These are phyloP conservation scores for Siderastrea siderea DNA, from an alignment of 92 coral and sea anemone species.

Conservation along the genomic window DNA sequence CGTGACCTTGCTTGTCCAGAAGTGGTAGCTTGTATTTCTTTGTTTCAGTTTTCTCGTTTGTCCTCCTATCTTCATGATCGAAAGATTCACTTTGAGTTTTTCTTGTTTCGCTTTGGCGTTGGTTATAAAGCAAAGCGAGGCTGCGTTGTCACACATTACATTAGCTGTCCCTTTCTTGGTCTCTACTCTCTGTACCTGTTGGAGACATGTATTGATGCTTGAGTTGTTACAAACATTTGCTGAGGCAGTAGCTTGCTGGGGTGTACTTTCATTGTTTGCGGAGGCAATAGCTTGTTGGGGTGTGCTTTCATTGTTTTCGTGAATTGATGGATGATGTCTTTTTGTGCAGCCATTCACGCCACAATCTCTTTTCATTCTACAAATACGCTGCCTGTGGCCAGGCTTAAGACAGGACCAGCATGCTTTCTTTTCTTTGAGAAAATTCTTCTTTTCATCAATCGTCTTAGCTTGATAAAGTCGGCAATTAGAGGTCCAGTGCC, in stretches of 20 bases:
- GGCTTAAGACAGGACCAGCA: no score
- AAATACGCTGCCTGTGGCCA: no score
- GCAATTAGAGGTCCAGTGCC: no score
- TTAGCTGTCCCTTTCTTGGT: constrained; percentile 56
- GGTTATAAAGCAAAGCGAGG: constrained; percentile 68
- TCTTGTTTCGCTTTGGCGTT: constrained; percentile 57
- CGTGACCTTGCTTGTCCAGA: constrained; percentile 57
- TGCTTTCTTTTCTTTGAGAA: no score
- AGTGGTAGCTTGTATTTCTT: constrained; percentile 67
- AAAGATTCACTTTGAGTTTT: constrained; percentile 51
- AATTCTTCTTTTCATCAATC: no score
- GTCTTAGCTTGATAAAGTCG: no score
- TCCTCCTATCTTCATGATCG: constrained; percentile 62
- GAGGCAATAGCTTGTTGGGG: not conserved
- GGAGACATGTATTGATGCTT: constrained; percentile 32
- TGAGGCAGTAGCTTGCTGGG: constrained; percentile 26
- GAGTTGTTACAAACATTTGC: constrained; percentile 33
- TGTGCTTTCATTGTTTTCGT: constrained; percentile 20
- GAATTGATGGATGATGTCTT: constrained; percentile 59
- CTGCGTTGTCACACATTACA: constrained; percentile 67
- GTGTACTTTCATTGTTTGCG: constrained; percentile 32
- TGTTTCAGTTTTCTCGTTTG: constrained; percentile 55
- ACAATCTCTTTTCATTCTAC: no score
- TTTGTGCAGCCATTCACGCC: constrained; percentile 56
- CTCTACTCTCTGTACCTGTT: constrained; percentile 55